Evolutionary conservation across 2,888 invertebrate species (phyloP).

Genomic region (Hydraecia micacea): DNA sequence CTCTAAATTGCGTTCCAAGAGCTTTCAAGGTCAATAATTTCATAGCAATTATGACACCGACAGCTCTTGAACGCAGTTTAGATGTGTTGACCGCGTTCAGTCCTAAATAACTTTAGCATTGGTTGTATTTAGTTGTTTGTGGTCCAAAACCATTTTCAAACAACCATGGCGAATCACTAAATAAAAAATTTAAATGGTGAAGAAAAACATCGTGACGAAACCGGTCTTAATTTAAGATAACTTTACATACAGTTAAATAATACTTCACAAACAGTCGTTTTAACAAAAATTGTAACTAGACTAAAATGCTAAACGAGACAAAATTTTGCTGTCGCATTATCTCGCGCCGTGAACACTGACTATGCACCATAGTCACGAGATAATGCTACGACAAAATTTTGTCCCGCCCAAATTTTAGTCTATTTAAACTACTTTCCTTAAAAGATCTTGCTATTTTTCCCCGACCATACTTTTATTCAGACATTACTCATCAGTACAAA

Average conservation of each 20-base stretch:
- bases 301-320: background rate
- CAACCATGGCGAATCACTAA: too few relatives aligned
- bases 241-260: background rate
- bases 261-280: conserved; percentile 3
- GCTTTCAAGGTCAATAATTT: background rate
- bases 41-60: background rate
- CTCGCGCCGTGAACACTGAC: background rate
- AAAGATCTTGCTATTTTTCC: background rate
- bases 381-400: background rate
- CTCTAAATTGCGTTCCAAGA: background rate
- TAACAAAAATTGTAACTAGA: background rate
- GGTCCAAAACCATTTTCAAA: background rate
- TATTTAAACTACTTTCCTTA: background rate
- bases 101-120: background rate
- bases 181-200: background rate
- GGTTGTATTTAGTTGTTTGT: background rate
- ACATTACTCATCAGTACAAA: conserved; percentile 57
- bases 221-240: background rate
- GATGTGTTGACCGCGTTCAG: background rate
- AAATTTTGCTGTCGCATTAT: background rate
- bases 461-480: conserved; percentile 47
- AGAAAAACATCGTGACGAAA: background rate
- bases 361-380: background rate
- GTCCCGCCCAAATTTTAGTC: background rate
- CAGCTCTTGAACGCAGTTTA: background rate